Percentiles rank a stretch among this genome's conserved stretches.
These are phyloP conservation scores for Campoletis sonorensis DNA, from an alignment of 1,140 invertebrate species.

Conservation along the genomic window DNA sequence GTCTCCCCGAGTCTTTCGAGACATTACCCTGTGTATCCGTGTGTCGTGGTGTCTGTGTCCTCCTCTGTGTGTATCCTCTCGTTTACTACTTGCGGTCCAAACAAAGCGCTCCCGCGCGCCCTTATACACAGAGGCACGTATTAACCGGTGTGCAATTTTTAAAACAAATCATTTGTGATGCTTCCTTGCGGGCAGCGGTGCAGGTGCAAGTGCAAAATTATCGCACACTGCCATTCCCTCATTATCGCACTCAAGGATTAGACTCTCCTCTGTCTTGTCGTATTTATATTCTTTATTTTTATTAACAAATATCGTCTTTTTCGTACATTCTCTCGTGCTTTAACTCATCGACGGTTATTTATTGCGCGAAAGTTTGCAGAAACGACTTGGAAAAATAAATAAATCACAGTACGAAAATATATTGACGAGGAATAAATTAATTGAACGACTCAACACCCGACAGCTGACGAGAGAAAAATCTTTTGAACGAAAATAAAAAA, in stretches of 20 bases:
- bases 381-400: too few relatives aligned
- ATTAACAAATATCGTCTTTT: not conserved
- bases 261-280: not conserved
- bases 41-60: not conserved
- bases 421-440: too few relatives aligned
- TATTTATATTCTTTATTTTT: not conserved
- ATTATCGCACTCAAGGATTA: not conserved
- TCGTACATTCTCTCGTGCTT: not conserved
- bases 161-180: slow-evolving; percentile 5
- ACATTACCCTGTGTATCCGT: not conserved
- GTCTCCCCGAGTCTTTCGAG: not conserved
- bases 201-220: slow-evolving; percentile 26
- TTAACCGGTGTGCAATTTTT: not conserved
- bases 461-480: too few relatives aligned
- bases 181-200: not conserved
- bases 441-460: too few relatives aligned
- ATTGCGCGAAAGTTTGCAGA: too few relatives aligned
- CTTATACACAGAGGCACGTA: not conserved
- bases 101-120: slow-evolving; percentile 9
- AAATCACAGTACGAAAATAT: too few relatives aligned
- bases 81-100: not conserved
- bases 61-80: not conserved
- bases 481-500: not conserved
- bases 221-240: not conserved
- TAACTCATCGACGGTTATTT: too few relatives aligned